These are phyloP conservation scores for Glareola pratincola DNA, from an alignment of 2,113 vertebrate genomes.

Conservation along the genomic window DNA sequence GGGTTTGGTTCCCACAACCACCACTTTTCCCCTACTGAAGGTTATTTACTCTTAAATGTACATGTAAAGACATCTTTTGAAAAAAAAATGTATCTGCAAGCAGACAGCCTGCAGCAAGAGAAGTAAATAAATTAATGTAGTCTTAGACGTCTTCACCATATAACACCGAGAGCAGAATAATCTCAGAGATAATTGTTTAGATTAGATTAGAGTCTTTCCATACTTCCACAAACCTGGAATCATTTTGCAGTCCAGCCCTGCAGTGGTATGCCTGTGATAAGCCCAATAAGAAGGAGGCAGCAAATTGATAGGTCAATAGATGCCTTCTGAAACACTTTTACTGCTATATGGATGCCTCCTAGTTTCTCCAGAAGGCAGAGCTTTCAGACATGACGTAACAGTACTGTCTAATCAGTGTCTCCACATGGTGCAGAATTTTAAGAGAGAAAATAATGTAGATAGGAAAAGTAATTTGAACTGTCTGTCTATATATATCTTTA, in stretches of 20 bases:
- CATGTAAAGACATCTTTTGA: not conserved
- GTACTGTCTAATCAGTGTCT: not conserved
- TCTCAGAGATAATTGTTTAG: not conserved
- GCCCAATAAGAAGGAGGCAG: not conserved
- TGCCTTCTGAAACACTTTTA: not conserved
- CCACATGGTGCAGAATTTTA: constrained; percentile 11
- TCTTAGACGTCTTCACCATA: not conserved
- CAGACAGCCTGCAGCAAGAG: not conserved
- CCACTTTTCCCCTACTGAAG: not conserved
- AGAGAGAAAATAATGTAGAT: not conserved
- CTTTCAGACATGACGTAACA: constrained; percentile 9
- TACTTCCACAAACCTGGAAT: not conserved
- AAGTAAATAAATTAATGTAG: not conserved
- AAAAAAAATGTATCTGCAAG: constrained; percentile 1
- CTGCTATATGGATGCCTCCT: not conserved
- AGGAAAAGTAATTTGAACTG: constrained; percentile 8
- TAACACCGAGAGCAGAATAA: not conserved
- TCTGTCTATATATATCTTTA: not conserved
- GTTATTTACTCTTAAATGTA: not conserved
- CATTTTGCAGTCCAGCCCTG: not conserved
- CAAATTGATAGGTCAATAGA: not conserved
- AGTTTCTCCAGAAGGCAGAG: not conserved
- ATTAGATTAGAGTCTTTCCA: not conserved
- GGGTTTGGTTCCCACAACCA: not conserved
- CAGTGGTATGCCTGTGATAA: not conserved